These are phyloP conservation scores for Coronaproctus castanopsis DNA, from an alignment of 2,888 invertebrate species.

Conservation along the genomic window DNA sequence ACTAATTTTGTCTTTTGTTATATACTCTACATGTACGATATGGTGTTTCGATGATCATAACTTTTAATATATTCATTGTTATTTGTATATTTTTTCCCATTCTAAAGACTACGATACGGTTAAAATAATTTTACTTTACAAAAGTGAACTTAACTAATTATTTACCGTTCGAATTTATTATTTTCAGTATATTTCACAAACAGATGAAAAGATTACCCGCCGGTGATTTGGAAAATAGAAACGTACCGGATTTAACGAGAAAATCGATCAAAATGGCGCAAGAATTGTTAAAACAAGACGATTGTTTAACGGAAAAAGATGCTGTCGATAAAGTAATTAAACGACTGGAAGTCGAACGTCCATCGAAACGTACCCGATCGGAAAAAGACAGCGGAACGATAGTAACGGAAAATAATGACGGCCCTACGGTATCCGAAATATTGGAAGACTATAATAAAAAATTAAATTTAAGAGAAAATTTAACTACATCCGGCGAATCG, in stretches of 20 bases:
- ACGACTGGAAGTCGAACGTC: background rate
- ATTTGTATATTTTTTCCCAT: too few relatives aligned
- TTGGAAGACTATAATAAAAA: background rate
- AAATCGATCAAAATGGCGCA: slow-evolving; percentile 1
- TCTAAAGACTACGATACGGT: too few relatives aligned
- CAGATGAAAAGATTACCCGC: slow-evolving; percentile 2
- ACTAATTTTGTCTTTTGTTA: too few relatives aligned
- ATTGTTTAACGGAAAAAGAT: background rate
- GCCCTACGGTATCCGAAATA: background rate
- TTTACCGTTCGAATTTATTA: too few relatives aligned
- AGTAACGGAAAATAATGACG: background rate
- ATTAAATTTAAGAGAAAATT: background rate
- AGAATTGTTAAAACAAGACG: background rate
- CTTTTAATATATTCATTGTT: too few relatives aligned
- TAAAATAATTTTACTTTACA: too few relatives aligned
- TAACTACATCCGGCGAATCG: background rate
- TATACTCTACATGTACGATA: too few relatives aligned
- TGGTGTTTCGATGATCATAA: too few relatives aligned
- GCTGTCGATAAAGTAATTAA: slow-evolving; percentile 2
- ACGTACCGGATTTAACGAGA: slow-evolving; percentile 1
- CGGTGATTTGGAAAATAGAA: background rate
- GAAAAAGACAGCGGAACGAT: background rate
- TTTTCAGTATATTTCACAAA: background rate
- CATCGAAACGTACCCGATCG: background rate
- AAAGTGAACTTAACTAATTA: too few relatives aligned